Conservation (phyloP, 2,113 vertebrate species). For the Cololabis saira region DNA sequence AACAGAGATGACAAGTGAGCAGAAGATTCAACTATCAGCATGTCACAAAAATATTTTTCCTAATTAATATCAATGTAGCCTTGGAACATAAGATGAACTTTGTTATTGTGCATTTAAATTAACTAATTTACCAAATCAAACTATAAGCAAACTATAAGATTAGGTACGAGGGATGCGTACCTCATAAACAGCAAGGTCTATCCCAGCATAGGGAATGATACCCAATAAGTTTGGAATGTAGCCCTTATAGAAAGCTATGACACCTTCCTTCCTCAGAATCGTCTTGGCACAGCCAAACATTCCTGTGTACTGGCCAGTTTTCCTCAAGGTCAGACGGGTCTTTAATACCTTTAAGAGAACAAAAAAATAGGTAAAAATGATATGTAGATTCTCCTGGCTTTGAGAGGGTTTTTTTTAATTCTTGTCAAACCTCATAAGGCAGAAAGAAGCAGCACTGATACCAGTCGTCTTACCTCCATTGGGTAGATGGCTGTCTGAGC, state of each 20-base stretch:
- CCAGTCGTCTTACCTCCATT: conserved; percentile 88
- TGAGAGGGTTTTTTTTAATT: not conserved
- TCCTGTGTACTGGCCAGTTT: conserved; percentile 93
- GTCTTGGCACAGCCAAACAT: conserved; percentile 92
- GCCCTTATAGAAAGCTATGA: conserved; percentile 93
- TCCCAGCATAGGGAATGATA: conserved; percentile 95
- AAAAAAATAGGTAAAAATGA: conserved; percentile 5
- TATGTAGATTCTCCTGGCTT: not conserved
- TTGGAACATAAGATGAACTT: not conserved
- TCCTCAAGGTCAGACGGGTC: conserved; percentile 92
- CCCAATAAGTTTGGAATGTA: conserved; percentile 93
- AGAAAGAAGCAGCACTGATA: not conserved
- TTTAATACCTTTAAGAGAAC: conserved; percentile 87
- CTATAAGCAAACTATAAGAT: not conserved
- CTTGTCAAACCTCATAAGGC: not conserved
- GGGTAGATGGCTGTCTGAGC: conserved; percentile 96
- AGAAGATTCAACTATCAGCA: not conserved
- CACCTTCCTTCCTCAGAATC: conserved; percentile 89
- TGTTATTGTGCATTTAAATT: too few species aligned
- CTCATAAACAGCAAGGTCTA: conserved; percentile 96
- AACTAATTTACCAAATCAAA: conserved; percentile 18
- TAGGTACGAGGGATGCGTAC: conserved; percentile 69
- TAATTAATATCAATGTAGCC: not conserved
- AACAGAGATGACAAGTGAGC: not conserved
- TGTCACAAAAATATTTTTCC: not conserved